Conservation (phyloP, 2,888 invertebrate species). For the Melieria omissa region DNA sequence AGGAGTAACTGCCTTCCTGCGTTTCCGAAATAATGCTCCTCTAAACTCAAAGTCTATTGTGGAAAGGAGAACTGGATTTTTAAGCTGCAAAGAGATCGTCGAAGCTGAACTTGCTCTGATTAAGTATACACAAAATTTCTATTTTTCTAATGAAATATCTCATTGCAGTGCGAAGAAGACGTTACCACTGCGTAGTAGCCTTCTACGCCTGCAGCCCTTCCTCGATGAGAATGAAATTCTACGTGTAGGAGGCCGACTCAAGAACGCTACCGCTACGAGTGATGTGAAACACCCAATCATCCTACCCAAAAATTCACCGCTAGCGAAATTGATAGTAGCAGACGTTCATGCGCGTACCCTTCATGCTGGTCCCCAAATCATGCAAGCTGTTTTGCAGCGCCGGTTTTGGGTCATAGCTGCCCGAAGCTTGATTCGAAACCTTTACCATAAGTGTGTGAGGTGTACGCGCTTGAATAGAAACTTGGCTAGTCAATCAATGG, state of each 20-base stretch:
- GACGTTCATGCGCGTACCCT: background rate
- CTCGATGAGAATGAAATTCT: background rate
- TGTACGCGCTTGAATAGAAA: background rate
- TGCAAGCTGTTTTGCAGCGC: background rate
- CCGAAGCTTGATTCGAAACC: background rate
- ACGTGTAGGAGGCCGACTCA: background rate
- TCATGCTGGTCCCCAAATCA: no score
- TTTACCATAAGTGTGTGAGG: background rate
- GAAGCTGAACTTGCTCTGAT: no score
- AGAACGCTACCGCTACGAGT: background rate
- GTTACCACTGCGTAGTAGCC: background rate
- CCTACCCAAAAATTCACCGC: background rate
- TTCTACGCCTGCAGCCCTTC: background rate
- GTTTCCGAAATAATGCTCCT: no score
- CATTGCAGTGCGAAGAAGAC: background rate
- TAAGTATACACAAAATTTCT: no score
- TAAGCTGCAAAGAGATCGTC: no score
- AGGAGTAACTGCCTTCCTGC: no score
- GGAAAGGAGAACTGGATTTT: no score
- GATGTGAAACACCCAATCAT: background rate
- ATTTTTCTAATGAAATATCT: background rate
- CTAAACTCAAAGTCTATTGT: no score
- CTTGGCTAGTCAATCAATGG: background rate
- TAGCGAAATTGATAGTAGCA: background rate
- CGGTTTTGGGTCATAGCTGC: slow-evolving; percentile 6